phyloP scores from a whole-genome alignment of 2,797 vertebrate species.

The Eulemur rubriventer region DNA sequence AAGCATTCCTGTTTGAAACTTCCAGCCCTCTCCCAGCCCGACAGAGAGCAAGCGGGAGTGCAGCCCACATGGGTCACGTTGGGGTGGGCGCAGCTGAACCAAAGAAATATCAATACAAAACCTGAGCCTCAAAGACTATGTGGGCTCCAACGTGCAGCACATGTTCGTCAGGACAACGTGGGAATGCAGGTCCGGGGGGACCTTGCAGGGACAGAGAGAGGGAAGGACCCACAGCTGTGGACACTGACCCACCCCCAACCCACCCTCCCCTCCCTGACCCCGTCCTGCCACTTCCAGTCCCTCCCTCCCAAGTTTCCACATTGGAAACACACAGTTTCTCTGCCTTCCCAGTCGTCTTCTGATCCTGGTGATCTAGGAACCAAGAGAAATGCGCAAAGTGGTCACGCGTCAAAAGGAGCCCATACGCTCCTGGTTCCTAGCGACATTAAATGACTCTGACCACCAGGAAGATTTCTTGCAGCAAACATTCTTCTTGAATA shows the following conservation, averaged over 20 bases:
- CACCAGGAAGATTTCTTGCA: not conserved
- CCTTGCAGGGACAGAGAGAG: not conserved
- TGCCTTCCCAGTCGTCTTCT: not conserved
- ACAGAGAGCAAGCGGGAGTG: not conserved
- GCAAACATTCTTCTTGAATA: not conserved
- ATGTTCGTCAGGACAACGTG: rapidly evolving
- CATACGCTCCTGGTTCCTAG: not conserved
- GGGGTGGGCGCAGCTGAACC: not conserved
- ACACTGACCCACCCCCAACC: not conserved
- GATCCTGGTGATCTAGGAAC: not conserved
- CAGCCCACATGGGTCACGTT: not conserved
- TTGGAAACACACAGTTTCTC: not conserved
- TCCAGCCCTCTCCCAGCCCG: not conserved
- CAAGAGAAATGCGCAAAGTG: not conserved
- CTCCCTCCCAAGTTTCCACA: not conserved
- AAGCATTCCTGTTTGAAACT: not conserved
- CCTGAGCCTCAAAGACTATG: not conserved
- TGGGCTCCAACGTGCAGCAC: rapidly evolving
- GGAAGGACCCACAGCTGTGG: not conserved
- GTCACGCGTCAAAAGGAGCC: not conserved
- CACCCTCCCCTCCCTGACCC: not conserved
- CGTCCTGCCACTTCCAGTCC: not conserved
- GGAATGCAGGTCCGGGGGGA: rapidly evolving
- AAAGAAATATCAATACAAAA: not conserved
- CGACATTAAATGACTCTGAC: not conserved